phyloP scores from a whole-genome alignment of 2,797 vertebrate species.

The Eremophila alpestris region DNA sequence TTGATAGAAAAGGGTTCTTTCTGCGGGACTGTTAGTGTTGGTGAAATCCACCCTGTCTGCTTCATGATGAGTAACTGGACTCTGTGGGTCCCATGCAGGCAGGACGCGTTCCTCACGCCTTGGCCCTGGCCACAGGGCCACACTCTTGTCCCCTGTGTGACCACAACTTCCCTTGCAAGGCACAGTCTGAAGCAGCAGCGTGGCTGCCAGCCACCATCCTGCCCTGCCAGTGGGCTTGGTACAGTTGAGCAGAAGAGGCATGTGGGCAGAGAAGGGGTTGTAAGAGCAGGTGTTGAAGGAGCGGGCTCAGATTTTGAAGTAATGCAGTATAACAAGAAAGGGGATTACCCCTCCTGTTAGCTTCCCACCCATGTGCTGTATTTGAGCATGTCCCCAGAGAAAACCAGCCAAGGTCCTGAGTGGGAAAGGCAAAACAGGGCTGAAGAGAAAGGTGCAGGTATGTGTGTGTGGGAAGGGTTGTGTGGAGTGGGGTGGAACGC shows the following conservation, averaged over 20 bases:
- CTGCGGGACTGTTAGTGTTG: not conserved
- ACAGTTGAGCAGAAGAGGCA: not conserved
- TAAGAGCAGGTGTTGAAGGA: not conserved
- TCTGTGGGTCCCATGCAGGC: not conserved
- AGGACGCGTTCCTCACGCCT: fast-evolving
- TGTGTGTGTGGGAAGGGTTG: not conserved
- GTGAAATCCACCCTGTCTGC: not conserved
- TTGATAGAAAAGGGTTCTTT: not conserved
- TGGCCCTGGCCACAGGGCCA: not conserved
- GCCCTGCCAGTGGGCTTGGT: not conserved
- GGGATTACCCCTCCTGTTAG: not conserved
- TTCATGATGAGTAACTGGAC: not conserved
- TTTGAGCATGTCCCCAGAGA: not conserved
- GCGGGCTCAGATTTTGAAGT: not conserved
- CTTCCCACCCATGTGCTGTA: fast-evolving
- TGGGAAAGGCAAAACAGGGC: not conserved
- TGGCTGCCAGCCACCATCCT: not conserved
- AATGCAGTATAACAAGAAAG: not conserved
- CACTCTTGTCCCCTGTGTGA: fast-evolving
- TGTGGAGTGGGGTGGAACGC: not conserved
- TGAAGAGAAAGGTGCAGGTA: not conserved
- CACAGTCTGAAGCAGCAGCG: fast-evolving
- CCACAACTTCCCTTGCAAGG: not conserved
- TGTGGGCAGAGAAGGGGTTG: not conserved
- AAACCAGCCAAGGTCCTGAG: not conserved